Evolutionary conservation across 2,113 vertebrate genomes (phyloP), one percentile per base, ranked within the genome.

Genomic region (Oceanites oceanicus): DNA sequence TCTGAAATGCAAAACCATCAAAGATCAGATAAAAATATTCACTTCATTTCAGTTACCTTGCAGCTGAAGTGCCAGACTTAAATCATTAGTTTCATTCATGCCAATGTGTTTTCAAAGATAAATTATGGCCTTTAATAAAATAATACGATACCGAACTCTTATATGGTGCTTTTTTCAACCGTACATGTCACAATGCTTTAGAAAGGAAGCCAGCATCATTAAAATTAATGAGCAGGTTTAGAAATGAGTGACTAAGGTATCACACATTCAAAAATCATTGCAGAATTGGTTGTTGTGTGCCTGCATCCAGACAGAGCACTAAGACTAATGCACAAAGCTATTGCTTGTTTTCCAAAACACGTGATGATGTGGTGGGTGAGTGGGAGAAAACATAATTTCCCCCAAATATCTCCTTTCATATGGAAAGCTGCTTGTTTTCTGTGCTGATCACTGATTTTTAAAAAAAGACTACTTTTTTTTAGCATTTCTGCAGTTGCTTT

Each of bases 191-290:
- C 18, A 75, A 13, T 4, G 5, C 11, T 82, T 87, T 75, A 59
- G 52, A 65, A 82, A 74, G 45, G 36, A 87, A 62, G 11, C 78
- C 73, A 82, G 44, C 18, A 63, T 61, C 61, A 65, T 72, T 92
- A 81, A 75, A 96, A 85, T 45, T 78, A 80, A 93, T 91, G 34
- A 93, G 7, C 21, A 71, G 10, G 26, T 81, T 96, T 88, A 71
- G 11, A 83, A 76, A 62, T 7, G 34, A 40, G 13, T 70, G 53
- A 83, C 55, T 90, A 84, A 77, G 25, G 18, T 70, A 52, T 59
- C 79, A 34, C 14, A 34, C 0, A 1, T 78, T n/a, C 55, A 80
- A 68, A 91, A 88, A 86, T 34, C 0, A 50, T 47, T 84, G 38
- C 32, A 79, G 58, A 93, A 88, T 38, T 68, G 8, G 8, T 83